These are phyloP conservation scores for Dryococelus australis DNA, from an alignment of 2,888 invertebrate species.

Conservation along the genomic window DNA sequence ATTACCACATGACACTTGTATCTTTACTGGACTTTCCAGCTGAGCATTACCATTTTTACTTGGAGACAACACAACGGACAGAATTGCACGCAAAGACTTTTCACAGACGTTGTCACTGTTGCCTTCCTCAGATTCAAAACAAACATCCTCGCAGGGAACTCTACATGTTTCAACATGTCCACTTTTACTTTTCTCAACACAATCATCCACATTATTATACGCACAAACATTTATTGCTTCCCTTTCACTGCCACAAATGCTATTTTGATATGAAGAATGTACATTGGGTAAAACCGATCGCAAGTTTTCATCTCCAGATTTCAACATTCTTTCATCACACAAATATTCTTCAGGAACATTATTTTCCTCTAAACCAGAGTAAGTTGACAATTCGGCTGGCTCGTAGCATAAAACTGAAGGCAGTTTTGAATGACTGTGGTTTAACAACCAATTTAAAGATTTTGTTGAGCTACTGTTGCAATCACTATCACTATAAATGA, in stretches of 20 bases:
- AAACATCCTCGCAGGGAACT: neutral
- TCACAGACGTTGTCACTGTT: neutral
- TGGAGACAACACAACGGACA: neutral
- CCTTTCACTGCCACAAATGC: neutral
- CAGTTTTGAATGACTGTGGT: neutral
- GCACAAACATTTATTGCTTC: neutral
- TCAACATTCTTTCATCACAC: too few relatives aligned
- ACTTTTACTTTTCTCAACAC: neutral
- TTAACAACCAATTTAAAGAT: neutral
- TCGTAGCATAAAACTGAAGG: neutral
- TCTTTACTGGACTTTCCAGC: neutral
- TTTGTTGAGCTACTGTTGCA: conserved; percentile 7
- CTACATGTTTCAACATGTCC: neutral
- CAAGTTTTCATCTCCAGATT: neutral
- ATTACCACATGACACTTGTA: neutral
- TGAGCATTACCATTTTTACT: neutral
- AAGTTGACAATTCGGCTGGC: neutral
- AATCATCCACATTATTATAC: neutral
- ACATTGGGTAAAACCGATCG: too few relatives aligned
- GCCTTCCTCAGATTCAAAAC: neutral
- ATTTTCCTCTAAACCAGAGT: neutral
- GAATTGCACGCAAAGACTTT: neutral
- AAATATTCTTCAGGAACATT: neutral
- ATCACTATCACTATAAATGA: too few relatives aligned
- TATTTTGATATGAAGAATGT: too few relatives aligned